Evolutionary conservation across 2,113 vertebrate genomes (phyloP).

Genomic region (Calcarius ornatus): DNA sequence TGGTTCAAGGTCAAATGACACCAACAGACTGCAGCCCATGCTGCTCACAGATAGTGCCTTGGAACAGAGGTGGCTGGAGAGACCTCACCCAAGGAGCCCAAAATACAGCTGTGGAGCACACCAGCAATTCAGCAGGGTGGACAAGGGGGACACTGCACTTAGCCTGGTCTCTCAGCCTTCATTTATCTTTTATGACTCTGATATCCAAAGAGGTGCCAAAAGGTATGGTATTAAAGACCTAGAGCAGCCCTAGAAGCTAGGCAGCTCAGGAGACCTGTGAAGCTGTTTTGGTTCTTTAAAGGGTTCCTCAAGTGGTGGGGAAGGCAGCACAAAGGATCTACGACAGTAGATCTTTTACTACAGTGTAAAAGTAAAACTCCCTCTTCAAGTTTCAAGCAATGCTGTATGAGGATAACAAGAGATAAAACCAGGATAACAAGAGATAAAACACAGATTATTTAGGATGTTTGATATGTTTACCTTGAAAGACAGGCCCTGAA

Average conservation of each 20-base stretch:
- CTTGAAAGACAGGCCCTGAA: not conserved
- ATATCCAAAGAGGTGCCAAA: not conserved
- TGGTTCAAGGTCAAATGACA: not conserved
- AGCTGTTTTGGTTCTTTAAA: not conserved
- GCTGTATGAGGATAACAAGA: not conserved
- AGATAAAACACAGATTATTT: not conserved
- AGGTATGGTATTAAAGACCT: not conserved
- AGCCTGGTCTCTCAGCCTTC: not conserved
- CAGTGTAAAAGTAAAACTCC: not conserved
- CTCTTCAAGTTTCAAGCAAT: not conserved
- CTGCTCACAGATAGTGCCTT: not conserved
- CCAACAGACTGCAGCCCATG: not conserved
- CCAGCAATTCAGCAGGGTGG: not conserved
- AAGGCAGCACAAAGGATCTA: not conserved
- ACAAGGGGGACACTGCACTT: accelerated
- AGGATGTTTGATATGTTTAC: not conserved
- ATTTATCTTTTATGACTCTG: not conserved
- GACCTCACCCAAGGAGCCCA: not conserved
- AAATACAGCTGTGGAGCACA: not conserved
- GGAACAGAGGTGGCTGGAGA: not conserved
- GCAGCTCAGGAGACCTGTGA: not conserved
- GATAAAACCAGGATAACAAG: not conserved
- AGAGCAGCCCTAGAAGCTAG: not conserved
- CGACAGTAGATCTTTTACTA: too few relatives aligned
- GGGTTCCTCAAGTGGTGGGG: not conserved